phyloP scores from a whole-genome alignment of 2,113 vertebrate species.

The Bothrops jararaca region DNA sequence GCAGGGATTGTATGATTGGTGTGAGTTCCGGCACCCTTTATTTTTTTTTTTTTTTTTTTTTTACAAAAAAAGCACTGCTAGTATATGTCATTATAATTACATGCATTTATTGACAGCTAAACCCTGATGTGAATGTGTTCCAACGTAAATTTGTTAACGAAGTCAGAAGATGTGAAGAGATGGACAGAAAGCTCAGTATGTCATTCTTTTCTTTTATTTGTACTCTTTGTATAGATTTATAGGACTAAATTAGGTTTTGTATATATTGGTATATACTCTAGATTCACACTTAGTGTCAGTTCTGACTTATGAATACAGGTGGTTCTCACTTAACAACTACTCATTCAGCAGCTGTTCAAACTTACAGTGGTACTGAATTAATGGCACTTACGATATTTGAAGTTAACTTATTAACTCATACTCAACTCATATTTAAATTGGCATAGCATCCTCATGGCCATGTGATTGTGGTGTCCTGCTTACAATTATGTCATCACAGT shows the following conservation, averaged over 20 bases:
- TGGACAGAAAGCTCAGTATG: constrained; percentile 96
- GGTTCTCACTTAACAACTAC: neutral
- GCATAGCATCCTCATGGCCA: neutral
- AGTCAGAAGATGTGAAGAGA: constrained; percentile 94
- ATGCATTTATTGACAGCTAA: constrained; percentile 74
- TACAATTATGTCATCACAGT: neutral
- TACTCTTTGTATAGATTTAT: neutral
- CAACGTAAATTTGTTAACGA: constrained; percentile 98
- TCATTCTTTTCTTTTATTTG: neutral
- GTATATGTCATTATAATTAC: neutral
- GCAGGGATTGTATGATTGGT: too few relatives aligned
- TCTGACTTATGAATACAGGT: neutral
- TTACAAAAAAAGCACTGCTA: neutral
- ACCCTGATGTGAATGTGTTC: constrained; percentile 97
- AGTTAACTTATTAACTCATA: neutral
- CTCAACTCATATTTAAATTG: neutral
- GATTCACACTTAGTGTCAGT: neutral
- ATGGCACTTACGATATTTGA: neutral
- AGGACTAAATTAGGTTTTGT: rapidly evolving
- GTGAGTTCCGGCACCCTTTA: too few relatives aligned
- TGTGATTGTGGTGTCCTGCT: neutral
- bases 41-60: too few relatives aligned
- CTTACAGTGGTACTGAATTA: neutral
- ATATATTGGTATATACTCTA: neutral
- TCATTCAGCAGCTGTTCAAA: neutral